Percentiles rank a stretch among this genome's conserved stretches.
phyloP scores from a whole-genome alignment of 2,888 invertebrate genomes.

The Agriopis aurantiaria region DNA sequence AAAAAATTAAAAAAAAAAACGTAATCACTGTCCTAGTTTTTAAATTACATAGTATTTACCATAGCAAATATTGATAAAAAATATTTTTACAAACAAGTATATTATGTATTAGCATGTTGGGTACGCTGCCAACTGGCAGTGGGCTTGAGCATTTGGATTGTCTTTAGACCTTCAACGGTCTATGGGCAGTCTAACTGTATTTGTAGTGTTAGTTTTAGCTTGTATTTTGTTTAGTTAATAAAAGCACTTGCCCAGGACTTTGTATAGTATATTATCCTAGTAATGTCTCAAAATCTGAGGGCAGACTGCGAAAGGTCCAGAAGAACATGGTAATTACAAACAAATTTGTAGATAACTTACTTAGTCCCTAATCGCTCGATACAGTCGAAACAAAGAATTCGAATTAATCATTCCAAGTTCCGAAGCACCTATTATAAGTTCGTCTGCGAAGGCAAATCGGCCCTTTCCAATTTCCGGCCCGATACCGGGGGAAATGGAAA shows the following conservation, averaged over 20 bases:
- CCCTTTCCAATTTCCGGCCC: constrained; percentile 54
- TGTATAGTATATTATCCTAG: too few relatives aligned
- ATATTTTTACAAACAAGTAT: background rate
- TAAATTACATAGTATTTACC: too few relatives aligned
- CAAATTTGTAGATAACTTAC: constrained; percentile 31
- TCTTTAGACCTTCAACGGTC: too few relatives aligned
- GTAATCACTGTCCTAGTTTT: too few relatives aligned
- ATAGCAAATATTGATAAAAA: background rate
- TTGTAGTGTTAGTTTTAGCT: too few relatives aligned
- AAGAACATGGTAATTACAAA: constrained; percentile 21
- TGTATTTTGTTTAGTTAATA: too few relatives aligned
- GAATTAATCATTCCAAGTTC: constrained; percentile 48
- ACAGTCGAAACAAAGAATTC: constrained; percentile 41
- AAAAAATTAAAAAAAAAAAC: too few relatives aligned
- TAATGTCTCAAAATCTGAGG: background rate
- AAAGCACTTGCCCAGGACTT: too few relatives aligned
- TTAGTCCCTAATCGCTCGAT: constrained; percentile 32
- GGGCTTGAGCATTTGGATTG: too few relatives aligned
- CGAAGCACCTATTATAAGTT: constrained; percentile 52
- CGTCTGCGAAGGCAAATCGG: constrained; percentile 50
- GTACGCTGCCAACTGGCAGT: too few relatives aligned
- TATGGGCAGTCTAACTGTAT: too few relatives aligned
- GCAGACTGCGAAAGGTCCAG: background rate
- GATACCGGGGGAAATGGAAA: constrained; percentile 54
- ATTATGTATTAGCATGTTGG: too few relatives aligned